Percentiles rank a stretch among this genome's conserved stretches.
Conservation (phyloP, 2,113 vertebrate genomes). For the Beaufortia kweichowensis region DNA sequence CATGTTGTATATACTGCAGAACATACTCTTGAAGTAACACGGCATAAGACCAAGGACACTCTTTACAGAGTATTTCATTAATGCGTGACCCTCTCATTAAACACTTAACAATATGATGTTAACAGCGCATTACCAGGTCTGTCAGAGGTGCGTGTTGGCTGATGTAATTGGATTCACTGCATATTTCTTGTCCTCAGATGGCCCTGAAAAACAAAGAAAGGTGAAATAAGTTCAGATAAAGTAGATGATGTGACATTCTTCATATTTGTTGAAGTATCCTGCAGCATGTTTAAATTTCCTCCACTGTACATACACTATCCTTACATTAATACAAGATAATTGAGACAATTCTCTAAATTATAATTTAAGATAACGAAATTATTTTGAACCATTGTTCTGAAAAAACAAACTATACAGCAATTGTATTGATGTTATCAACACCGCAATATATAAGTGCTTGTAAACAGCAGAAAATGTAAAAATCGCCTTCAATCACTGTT, state of each 20-base stretch:
- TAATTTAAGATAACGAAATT: too few species aligned
- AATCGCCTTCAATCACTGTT: too few species aligned
- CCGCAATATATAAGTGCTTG: not conserved
- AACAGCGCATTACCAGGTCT: not conserved
- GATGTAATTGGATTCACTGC: not conserved
- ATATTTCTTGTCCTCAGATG: not conserved
- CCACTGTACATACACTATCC: too few species aligned
- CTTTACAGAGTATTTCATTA: not conserved
- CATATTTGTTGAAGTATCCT: not conserved
- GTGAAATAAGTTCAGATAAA: constrained; percentile 1
- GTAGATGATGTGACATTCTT: not conserved
- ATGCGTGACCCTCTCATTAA: not conserved
- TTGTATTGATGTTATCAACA: not conserved
- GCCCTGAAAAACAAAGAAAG: constrained; percentile 7
- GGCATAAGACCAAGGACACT: too few species aligned
- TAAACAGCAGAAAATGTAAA: too few species aligned
- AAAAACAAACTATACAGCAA: too few species aligned
- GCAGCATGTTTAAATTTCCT: not conserved
- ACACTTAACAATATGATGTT: not conserved
- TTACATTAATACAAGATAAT: too few species aligned
- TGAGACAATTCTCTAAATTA: too few species aligned
- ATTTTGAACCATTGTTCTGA: too few species aligned
- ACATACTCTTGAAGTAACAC: too few species aligned
- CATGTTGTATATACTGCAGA: too few species aligned
- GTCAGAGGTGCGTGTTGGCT: not conserved